Conservation (phyloP, 2,888 invertebrate species). For the Mesoligia furuncula region DNA sequence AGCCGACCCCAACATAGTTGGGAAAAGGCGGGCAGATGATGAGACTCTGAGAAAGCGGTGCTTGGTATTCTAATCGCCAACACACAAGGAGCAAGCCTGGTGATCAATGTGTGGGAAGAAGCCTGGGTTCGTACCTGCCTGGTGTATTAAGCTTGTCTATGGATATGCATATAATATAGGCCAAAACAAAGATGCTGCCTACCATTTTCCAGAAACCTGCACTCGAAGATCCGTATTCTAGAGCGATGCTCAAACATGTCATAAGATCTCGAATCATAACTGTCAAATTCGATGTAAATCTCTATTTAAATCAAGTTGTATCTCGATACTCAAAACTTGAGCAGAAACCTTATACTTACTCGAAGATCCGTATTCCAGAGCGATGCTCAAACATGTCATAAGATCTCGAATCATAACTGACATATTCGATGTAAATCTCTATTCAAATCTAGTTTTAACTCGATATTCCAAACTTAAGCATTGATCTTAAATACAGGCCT, state of each 20-base stretch:
- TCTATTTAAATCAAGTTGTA: not conserved
- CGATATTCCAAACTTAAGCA: constrained; percentile 5
- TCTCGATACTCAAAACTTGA: constrained; percentile 8
- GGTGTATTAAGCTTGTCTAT: not conserved
- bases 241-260: not conserved
- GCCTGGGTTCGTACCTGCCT: no score
- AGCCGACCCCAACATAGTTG: no score
- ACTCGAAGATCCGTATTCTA: not conserved
- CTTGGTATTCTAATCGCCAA: no score
- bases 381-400: not conserved
- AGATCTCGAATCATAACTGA: constrained; percentile 13
- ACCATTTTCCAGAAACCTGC: not conserved
- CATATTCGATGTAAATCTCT: not conserved
- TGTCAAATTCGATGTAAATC: not conserved
- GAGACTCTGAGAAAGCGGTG: no score
- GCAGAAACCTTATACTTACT: no score
- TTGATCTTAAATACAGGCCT: constrained; percentile 3
- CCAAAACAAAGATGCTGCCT: not conserved
- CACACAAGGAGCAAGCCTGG: no score
- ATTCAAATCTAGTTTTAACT: not conserved
- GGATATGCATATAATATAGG: not conserved
- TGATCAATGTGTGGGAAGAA: not conserved
- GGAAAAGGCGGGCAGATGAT: no score
- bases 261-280: constrained; percentile 12
- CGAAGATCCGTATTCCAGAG: not conserved